These are phyloP conservation scores for Oenanthe melanoleuca DNA, from an alignment of 2,113 vertebrate species.

Conservation along the genomic window DNA sequence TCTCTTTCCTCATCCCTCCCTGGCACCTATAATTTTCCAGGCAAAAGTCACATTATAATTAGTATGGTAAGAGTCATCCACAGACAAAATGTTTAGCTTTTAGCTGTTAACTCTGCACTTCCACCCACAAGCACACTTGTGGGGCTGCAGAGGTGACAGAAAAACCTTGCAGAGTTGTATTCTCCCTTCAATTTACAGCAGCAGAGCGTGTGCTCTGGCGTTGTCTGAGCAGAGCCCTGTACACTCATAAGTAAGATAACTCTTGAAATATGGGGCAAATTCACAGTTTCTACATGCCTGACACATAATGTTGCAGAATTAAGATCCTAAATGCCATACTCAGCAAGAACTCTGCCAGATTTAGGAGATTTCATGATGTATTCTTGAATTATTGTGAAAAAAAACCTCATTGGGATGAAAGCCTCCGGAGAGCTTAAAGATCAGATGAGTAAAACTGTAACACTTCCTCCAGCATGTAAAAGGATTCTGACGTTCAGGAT, in stretches of 20 bases:
- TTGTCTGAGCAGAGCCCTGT: background rate
- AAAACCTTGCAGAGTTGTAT: background rate
- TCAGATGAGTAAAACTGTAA: background rate
- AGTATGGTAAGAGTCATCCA: background rate
- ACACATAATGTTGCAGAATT: background rate
- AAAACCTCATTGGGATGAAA: background rate
- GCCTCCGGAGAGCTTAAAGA: background rate
- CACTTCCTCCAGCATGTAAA: background rate
- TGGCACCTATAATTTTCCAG: background rate
- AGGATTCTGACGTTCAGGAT: background rate
- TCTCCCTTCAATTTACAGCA: background rate
- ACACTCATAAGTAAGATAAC: background rate
- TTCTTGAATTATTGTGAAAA: background rate
- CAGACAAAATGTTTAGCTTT: background rate
- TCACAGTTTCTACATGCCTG: background rate
- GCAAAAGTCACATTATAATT: background rate
- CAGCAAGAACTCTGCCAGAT: background rate
- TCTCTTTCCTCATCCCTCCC: background rate
- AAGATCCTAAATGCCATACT: background rate
- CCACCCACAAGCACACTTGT: background rate
- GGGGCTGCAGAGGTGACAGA: background rate
- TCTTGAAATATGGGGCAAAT: background rate
- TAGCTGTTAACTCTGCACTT: background rate
- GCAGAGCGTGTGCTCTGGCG: accelerated
- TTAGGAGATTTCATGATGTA: background rate